Percentiles rank a stretch among this genome's conserved stretches.
These are phyloP conservation scores for Drosophila barbarae DNA, from an alignment of 2,888 invertebrate genomes.

Conservation along the genomic window DNA sequence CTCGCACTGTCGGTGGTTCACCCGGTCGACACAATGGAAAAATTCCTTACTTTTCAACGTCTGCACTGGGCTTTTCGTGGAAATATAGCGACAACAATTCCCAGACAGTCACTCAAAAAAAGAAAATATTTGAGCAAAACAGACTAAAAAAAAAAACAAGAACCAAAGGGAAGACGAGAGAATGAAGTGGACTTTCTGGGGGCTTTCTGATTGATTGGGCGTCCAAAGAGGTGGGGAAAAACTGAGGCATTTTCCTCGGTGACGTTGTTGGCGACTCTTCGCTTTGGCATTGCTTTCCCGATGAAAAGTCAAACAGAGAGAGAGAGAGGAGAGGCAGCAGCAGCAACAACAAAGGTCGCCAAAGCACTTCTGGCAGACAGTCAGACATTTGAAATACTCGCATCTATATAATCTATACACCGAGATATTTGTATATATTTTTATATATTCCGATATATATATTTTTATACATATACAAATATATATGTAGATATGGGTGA, in stretches of 20 bases:
- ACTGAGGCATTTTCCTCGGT: conserved; percentile 43
- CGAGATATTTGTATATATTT: conserved; percentile 12
- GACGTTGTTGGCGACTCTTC: conserved; percentile 67
- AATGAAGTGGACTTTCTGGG: conserved; percentile 11
- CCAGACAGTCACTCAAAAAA: conserved; percentile 43
- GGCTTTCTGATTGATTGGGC: conserved; percentile 56
- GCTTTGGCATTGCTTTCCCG: conserved; percentile 50
- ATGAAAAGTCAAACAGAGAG: conserved; percentile 61
- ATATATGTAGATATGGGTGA: conserved; percentile 1
- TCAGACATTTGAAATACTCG: conserved; percentile 52
- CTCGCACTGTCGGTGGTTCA: not conserved
- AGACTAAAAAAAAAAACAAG: conserved; percentile 20
- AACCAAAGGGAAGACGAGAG: not conserved
- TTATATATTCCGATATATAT: conserved; percentile 8
- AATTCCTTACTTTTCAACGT: conserved; percentile 25
- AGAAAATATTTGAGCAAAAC: conserved; percentile 56
- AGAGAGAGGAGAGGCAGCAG: conserved; percentile 14
- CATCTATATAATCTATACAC: conserved; percentile 26
- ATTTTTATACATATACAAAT: conserved; percentile 4
- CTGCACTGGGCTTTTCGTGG: conserved; percentile 26
- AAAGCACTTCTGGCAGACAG: conserved; percentile 59
- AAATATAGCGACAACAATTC: conserved; percentile 40
- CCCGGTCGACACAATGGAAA: conserved; percentile 34
- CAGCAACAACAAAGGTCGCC: conserved; percentile 32
- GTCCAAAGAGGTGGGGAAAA: conserved; percentile 21